Evolutionary conservation across 2,113 vertebrate species (phyloP).

Genomic region (Podiceps cristatus): DNA sequence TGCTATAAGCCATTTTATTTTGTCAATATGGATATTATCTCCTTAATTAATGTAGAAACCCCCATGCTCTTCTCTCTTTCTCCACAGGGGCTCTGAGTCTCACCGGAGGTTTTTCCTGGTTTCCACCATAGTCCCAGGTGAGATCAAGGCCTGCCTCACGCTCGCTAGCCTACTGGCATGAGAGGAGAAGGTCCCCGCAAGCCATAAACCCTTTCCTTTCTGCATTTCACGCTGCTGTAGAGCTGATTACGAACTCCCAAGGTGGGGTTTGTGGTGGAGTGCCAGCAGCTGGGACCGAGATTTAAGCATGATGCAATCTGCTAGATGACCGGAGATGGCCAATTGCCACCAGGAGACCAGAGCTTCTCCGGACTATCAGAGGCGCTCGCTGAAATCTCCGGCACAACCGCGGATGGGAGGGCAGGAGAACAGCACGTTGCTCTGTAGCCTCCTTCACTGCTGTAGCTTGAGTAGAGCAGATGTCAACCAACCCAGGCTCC

Average conservation of each 20-base stretch:
- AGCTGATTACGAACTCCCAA: accelerated
- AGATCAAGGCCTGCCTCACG: background rate
- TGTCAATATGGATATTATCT: background rate
- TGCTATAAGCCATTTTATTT: background rate
- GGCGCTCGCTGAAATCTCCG: background rate
- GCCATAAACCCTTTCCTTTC: background rate
- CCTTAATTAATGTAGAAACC: background rate
- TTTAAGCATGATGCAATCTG: background rate
- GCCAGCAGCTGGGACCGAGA: background rate
- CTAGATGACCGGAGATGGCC: background rate
- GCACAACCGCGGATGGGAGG: accelerated
- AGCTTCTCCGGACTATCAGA: accelerated
- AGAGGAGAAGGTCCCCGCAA: background rate
- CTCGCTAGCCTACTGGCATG: accelerated
- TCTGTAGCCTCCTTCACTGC: background rate
- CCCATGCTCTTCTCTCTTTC: background rate
- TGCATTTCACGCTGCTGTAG: accelerated
- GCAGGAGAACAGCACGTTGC: background rate
- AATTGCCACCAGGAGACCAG: background rate
- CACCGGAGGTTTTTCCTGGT: background rate
- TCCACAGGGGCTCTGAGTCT: background rate
- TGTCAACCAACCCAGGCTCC: conserved; percentile 51
- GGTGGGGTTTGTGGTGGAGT: background rate
- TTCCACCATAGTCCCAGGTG: background rate
- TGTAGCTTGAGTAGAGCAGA: conserved; percentile 45